Base-by-base conservation (phyloP, 2,888 invertebrate species). In the Drosophila quasianomalipes region DNA sequence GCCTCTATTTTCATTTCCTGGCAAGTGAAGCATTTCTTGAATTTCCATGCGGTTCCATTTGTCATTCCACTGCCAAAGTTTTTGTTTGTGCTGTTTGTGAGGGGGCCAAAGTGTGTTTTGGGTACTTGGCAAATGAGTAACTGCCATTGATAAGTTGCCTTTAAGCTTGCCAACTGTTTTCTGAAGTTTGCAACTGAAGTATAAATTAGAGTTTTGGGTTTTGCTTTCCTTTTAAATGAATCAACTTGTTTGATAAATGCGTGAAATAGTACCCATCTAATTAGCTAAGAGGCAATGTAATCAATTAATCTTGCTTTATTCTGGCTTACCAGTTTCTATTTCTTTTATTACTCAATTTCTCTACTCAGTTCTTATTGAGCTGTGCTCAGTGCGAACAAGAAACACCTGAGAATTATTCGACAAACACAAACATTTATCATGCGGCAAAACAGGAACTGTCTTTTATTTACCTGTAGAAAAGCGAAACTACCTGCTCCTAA, bases 61-160 rank as follows among this genome's bases (percentile, higher is more conserved):
- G 91, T 90, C 91, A 87, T 90, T 86, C 76, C 79, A 86, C 70
- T 89, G 90, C 84, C 89, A 89, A 89, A 89, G 85, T 90, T 86
- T 86, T 87, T 61, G 66, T 76, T 77, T 83, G 68, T 63, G 35
- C 64, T 35, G 35, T 35, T 35, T 35, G 12, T 7, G 33, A 9
- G 33, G 33, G 12, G n/a, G 31, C 47, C 16, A 26, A 16, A 16
- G 47, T 9, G 26, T 47, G 57, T 47, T 54, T 54, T 33, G 62
- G 55, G 31, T 28, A 63, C 80, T 74, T 79, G 66, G 65, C 80
- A 78, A 78, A 79, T 79, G 70, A 54, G 65, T 79, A 66, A 65
- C 41, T 77, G 71, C 61, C 84, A 82, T 82, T 78, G 87, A 82
- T 83, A 86, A 78, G 67, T 81, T 71, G 78, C 77, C 66, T 72